Conservation (phyloP, 2,113 vertebrate species). For the Lutjanus erythropterus region DNA sequence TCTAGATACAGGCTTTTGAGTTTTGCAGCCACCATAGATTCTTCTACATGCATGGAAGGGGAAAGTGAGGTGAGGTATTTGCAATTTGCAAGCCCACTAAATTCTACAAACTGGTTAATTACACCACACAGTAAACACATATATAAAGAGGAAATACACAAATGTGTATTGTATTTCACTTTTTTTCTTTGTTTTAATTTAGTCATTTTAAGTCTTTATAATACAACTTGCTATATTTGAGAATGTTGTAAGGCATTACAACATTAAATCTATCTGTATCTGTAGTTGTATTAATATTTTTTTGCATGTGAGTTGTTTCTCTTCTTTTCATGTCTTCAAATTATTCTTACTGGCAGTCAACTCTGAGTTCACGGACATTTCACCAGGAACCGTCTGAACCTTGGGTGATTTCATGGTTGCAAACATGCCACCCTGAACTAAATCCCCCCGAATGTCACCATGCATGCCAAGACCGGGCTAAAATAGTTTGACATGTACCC, state of each 20-base stretch:
- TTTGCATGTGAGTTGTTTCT: background rate
- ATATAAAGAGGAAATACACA: too few relatives aligned
- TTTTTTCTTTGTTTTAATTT: background rate
- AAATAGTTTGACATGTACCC: conserved; percentile 41
- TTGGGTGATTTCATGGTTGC: conserved; percentile 13
- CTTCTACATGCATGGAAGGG: too few relatives aligned
- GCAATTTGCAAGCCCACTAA: too few relatives aligned
- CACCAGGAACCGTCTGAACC: background rate
- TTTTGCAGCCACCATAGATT: too few relatives aligned
- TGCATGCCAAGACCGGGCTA: conserved; percentile 24
- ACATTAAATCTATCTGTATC: background rate
- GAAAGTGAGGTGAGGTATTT: too few relatives aligned
- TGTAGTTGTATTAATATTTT: background rate
- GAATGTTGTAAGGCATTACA: background rate
- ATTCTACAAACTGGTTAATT: too few relatives aligned
- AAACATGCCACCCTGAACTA: conserved; percentile 18
- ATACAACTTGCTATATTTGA: background rate
- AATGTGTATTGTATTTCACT: background rate
- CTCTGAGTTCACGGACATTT: background rate
- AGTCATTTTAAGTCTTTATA: background rate
- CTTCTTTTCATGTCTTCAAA: background rate
- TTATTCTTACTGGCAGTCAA: background rate
- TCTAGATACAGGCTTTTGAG: too few relatives aligned
- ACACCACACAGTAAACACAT: background rate
- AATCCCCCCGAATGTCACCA: conserved; percentile 25